Conservation (phyloP, 2,113 vertebrate genomes). For the Vulpes ferrilata region DNA sequence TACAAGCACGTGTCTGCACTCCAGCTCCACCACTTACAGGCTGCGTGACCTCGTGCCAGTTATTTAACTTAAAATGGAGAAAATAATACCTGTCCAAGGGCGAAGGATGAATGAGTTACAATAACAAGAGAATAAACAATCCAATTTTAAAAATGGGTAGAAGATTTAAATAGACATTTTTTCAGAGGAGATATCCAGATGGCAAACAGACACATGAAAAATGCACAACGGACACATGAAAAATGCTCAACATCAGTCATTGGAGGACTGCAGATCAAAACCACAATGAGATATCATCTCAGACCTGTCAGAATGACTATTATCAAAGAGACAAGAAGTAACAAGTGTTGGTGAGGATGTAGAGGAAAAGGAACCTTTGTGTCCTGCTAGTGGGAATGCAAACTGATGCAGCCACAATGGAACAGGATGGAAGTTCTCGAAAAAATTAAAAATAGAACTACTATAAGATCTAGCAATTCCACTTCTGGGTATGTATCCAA, state of each 20-base stretch:
- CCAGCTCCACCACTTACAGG: too few species aligned
- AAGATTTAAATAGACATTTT: background rate
- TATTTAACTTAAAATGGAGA: background rate
- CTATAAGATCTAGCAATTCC: background rate
- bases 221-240: background rate
- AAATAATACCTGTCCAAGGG: background rate
- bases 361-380: background rate
- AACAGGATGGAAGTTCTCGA: background rate
- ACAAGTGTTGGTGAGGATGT: background rate
- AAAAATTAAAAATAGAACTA: background rate
- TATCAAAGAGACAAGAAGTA: background rate
- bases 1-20: fast-evolving
- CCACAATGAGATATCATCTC: background rate
- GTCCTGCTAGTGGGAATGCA: background rate
- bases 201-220: background rate
- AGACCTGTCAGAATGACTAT: background rate
- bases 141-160: background rate
- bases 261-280: background rate
- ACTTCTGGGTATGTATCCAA: background rate
- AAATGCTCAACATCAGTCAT: background rate
- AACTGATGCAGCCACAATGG: background rate
- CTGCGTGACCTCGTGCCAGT: background rate
- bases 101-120: background rate
- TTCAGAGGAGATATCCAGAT: background rate
- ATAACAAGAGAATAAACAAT: background rate